phyloP scores from a whole-genome alignment of 1,140 invertebrate species.

The Ctenoplectra terminalis region DNA sequence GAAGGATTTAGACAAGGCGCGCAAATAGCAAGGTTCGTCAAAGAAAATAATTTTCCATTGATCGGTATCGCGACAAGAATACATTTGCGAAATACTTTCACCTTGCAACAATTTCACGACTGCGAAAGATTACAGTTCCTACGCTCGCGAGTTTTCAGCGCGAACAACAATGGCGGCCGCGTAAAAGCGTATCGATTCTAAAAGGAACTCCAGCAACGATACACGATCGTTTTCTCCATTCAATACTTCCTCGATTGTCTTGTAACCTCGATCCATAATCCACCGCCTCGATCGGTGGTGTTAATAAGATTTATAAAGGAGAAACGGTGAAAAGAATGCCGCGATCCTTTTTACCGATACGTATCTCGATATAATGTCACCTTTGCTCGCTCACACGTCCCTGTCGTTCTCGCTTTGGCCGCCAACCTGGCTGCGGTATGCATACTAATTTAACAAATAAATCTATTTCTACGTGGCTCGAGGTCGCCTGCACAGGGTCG shows the following conservation, averaged over 20 bases:
- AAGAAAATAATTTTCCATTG: too few species aligned
- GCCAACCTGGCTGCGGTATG: slow-evolving; percentile 43
- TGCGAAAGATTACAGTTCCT: background rate
- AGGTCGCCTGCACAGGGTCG: slow-evolving; percentile 11
- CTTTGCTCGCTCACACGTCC: slow-evolving; percentile 59
- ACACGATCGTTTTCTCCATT: slow-evolving; percentile 29
- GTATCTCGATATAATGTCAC: slow-evolving; percentile 61
- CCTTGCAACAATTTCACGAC: background rate
- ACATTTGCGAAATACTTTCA: background rate
- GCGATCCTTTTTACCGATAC: slow-evolving; percentile 55
- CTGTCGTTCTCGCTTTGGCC: slow-evolving; percentile 50
- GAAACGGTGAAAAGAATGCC: slow-evolving; percentile 44
- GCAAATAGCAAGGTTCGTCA: too few species aligned
- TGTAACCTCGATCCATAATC: slow-evolving; percentile 56
- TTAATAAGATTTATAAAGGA: slow-evolving; percentile 56
- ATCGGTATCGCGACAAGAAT: too few species aligned
- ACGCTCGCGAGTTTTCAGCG: background rate
- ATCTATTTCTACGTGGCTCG: slow-evolving; percentile 52
- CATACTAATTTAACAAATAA: slow-evolving; percentile 63
- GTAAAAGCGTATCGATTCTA: slow-evolving; percentile 7
- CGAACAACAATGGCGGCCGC: background rate
- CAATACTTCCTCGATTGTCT: slow-evolving; percentile 47
- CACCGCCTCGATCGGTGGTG: slow-evolving; percentile 8
- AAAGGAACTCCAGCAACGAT: background rate
- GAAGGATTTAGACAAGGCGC: too few species aligned